Evolutionary conservation across 2,113 vertebrate genomes (phyloP), one percentile per base, ranked within the genome.

Genomic region (Falcunculus frontatus): DNA sequence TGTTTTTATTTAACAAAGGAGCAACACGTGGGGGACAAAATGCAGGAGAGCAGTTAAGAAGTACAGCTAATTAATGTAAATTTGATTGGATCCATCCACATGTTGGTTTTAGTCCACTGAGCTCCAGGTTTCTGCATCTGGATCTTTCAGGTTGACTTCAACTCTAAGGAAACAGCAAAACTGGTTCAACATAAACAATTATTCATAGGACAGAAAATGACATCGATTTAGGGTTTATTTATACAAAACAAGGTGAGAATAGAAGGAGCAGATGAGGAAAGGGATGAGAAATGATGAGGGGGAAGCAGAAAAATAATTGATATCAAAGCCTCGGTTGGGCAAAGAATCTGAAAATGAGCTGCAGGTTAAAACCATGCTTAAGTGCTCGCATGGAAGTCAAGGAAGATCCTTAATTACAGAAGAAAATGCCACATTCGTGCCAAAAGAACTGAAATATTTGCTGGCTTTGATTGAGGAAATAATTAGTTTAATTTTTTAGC

Each of bases 251-350:
- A 75, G 32, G 44, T 52, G 41, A 39, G 77, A 62, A 91, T 65
- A 56, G 84, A 75, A 82, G 56, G 16, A 78, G 69, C 44, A 72
- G 84, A 91, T 87, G 84, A 91, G 77, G n/a, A 74, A 69, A 89
- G 16, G n/a, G 22, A 42, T 55, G 72, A 90, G 83, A 63, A 77
- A 63, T 22, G 10, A 32, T 44, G 63, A 77, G 11, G 21, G 18
- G 10, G 32, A 72, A 84, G 42, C 2, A n/a, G 82, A 67, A 86
- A 50, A 77, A 27, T 7, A 53, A 47, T 13, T 49, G 10, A 37
- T 29, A 70, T 72, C 65, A 72, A 89, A 94, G 39, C 3, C 14
- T 30, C 59, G 1, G 4, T 56, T 78, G 13, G 41, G 47, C 30
- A 63, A 63, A 89, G 79, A 16, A 41, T 23, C 47, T 41, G 16